Base-by-base conservation (phyloP, 2,797 vertebrate genomes). In the Tinamus major region DNA sequence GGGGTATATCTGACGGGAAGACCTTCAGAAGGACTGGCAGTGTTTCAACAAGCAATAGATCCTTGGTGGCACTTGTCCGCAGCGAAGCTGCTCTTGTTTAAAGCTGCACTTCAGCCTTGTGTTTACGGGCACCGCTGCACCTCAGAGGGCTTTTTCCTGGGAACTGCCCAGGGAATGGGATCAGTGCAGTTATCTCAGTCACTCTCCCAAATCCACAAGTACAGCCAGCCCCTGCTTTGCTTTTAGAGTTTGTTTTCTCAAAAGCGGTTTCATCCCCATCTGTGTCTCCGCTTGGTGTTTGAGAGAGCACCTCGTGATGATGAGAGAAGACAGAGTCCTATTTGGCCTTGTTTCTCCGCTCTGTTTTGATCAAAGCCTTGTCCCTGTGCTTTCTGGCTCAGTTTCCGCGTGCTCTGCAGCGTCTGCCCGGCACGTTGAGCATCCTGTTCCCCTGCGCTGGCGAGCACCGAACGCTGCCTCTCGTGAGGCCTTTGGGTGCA, bases 311-410 rank as follows among this genome's bases (percentile, higher is more conserved):
- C 27, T 63, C 27, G 42, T 61, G 49, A 46, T 58, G 49, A 42
- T 51, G 64, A 0, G 27, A 48, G 49, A 64, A 84, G 39, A 53
- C 19, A 84, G 20, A 58, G 10, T 92, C 80, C 35, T 48, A 55
- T 63, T 49, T 91, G 61, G 63, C 58, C 80, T 85, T 3, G 0
- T 91, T 91, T 91, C 82, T 71, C 64, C 11, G 12, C 48, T 48
- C n/a, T 33, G 7, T 86, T 86, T 91, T 80, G 76, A 74, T 41
- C 56, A 69, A 74, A 70, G 53, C 53, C 71, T 71, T 62, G 58
- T 61, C 20, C 53, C 67, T 83, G 19, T 80, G 67, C 21, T 91
- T 93, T 86, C 61, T 93, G 89, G 51, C 48, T 84, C 89, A 92
- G 61, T 63, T 92, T 93, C 79, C 90, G 39, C 35, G 78, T 88